Base-by-base conservation (phyloP, 2,888 invertebrate genomes). In the Metallyticus violacea region DNA sequence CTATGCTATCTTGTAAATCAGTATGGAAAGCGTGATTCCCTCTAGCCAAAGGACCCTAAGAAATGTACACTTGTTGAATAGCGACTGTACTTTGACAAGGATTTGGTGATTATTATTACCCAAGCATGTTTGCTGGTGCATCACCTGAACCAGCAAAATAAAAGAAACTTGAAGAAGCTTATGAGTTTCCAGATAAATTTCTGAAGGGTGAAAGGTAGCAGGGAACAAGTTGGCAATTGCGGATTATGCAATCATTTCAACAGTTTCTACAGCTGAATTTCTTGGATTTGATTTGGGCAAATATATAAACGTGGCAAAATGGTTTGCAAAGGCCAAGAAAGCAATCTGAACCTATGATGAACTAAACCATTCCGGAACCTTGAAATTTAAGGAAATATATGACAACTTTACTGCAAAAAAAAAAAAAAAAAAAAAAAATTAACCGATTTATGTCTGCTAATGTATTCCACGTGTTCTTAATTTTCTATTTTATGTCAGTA, bases 181-280 rank as follows among this genome's bases (percentile, higher is more conserved):
- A 96, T 84, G 93, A 93, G 76, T 94, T 95, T 88, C 92, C 97
- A 62, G 95, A 97, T 89, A 94, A 91, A n/a, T 95, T 96, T 92
- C 93, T 97, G 30, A 94, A 95, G 80, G 95, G 94, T 0, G 93
- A 95, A 89, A 93, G 94, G 94, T 92, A 76, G 96, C 96, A 25
- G 97, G 97, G 2, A 93, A 95, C 87, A 93, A 93, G 87, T 92
- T 97, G 85, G 97, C 97, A 26, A 91, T 97, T 26, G 97, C 97
- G 7, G 97, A 97, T 91, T 93, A 97, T 79, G 92, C 95, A 76
- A 91, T 97, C 81, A 92, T 95, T 62, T 94, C 96, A 7, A 93
- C 94, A 7, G 93, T 97, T 9, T 95, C 96, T 82, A 95, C 95
- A 88, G 93, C 94, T 88, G 96, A 96, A n/a, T n/a, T 89, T 7